phyloP scores from a whole-genome alignment of 2,797 vertebrate species.

The Neosilurus mollespiculum region DNA sequence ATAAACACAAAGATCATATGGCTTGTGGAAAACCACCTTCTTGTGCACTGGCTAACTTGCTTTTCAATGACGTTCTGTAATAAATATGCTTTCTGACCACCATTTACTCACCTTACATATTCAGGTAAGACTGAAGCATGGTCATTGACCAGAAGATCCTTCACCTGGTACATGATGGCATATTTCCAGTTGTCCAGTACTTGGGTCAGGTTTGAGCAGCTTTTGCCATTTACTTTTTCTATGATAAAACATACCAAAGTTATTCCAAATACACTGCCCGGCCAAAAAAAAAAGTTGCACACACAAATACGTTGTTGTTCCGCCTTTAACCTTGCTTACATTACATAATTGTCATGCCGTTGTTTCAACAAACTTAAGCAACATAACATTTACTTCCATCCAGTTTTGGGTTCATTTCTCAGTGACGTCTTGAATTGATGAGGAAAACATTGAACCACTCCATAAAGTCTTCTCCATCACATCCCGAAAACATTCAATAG shows the following conservation, averaged over 20 bases:
- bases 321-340: too few relatives aligned
- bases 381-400: too few relatives aligned
- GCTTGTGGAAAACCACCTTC: background rate
- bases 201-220: slow-evolving; percentile 84
- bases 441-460: too few relatives aligned
- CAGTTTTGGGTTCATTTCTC: too few relatives aligned
- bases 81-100: background rate
- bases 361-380: too few relatives aligned
- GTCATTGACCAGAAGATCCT: slow-evolving; percentile 81
- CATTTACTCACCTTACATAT: slow-evolving; percentile 77
- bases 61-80: background rate
- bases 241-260: slow-evolving; percentile 22
- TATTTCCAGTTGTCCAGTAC: slow-evolving; percentile 90
- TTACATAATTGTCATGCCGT: too few relatives aligned
- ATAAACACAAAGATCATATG: slow-evolving; percentile 1
- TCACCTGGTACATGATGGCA: slow-evolving; percentile 82
- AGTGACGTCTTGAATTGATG: too few relatives aligned
- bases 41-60: background rate
- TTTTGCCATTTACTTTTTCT: slow-evolving; percentile 60
- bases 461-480: too few relatives aligned
- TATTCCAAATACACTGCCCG: background rate
- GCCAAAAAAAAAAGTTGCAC: too few relatives aligned
- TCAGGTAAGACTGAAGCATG: slow-evolving; percentile 83
- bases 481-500: too few relatives aligned
- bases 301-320: too few relatives aligned